Evolutionary conservation across 2,797 vertebrate genomes (phyloP), one percentile per base, ranked within the genome.

Genomic region (Simalia tracyae): DNA sequence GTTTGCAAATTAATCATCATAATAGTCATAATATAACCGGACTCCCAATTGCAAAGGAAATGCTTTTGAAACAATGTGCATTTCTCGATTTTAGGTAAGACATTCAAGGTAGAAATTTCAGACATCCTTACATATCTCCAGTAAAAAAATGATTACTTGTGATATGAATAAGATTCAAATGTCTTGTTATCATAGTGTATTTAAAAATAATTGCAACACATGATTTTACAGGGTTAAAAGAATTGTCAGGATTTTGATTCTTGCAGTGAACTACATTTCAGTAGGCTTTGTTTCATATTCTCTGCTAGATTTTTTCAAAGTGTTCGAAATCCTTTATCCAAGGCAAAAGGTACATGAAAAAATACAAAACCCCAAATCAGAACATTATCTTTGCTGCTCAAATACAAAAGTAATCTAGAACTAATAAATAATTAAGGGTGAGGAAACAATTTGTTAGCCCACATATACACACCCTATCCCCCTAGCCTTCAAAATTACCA

Each of bases 231-330:
- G 4, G 59, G 84, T 85, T 14, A 14, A 17, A 60, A n/a, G 19
- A 46, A 24, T 46, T 24, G 36, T 81, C 66, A 17, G 57, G 26
- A 36, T 57, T 59, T 86, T 68, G 26, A 28, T 88, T 12, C 2
- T 19, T 84, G 10, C 84, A n/a, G 50, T 94, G 91, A 92, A 92
- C 68, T 1, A 42, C 19, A 85, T 31, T 46, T 92, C 93, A 88
- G 90, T 91, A 92, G 88, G 93, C 95, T 97, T 96, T 97, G 97
- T 97, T 98, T 97, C 97, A 97, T 97, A 97, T 97, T 24, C 42
- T 24, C 19, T 11, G 72, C 36, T 46, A 46, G 72, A 42, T 46
- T 81, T 54, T 54, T 54, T 54, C 6, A 36, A 54, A 54, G 84
- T 28, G 0, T 93, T 95, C 86, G 89, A 89, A 94, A 36, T 89